Percentiles rank a stretch among this genome's conserved stretches.
phyloP scores from a whole-genome alignment of 1,140 invertebrate genomes.

The Venturia canescens region DNA sequence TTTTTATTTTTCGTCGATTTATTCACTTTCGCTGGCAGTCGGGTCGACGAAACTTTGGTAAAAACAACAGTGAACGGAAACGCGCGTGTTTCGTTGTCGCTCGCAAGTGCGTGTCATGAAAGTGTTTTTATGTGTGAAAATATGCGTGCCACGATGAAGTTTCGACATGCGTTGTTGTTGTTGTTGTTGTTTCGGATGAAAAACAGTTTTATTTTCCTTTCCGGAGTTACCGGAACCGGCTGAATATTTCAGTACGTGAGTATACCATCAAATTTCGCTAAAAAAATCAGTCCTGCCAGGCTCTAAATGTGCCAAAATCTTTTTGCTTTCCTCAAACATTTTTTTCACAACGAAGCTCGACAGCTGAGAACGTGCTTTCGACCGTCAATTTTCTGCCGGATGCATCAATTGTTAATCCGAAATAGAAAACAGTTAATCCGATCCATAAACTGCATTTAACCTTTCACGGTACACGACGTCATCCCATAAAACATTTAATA shows the following conservation, averaged over 20 bases:
- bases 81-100: too few species aligned
- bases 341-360: too few species aligned
- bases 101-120: too few species aligned
- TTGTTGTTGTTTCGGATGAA: neutral
- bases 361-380: neutral
- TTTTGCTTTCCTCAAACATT: too few species aligned
- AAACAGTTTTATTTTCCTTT: neutral
- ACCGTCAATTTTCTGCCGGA: neutral
- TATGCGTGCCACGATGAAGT: neutral
- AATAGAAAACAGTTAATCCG: neutral
- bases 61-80: too few species aligned
- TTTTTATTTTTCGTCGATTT: too few species aligned
- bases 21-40: too few species aligned
- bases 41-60: too few species aligned
- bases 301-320: too few species aligned
- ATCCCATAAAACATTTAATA: slow-evolving; percentile 1
- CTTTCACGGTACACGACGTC: neutral
- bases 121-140: too few species aligned
- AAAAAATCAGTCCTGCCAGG: too few species aligned
- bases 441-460: neutral
- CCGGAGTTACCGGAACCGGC: neutral
- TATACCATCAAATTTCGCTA: neutral
- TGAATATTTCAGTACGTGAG: neutral
- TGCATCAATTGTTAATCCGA: neutral
- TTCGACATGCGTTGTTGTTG: neutral